Evolutionary conservation across 2,113 vertebrate genomes (phyloP).

Genomic region (Orthonyx spaldingii): DNA sequence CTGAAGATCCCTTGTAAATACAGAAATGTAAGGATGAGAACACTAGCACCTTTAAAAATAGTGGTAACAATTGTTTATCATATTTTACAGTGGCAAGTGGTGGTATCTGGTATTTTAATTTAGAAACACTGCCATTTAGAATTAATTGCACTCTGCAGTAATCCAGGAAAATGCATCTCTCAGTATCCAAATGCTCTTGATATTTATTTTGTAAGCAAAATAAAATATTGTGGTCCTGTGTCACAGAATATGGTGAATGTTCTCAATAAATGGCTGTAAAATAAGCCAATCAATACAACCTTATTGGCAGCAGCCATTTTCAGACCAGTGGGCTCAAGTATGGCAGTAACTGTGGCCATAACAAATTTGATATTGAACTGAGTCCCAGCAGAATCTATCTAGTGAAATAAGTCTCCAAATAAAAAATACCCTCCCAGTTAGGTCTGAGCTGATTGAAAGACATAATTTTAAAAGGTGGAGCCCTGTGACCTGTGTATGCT

Average conservation of each 20-base stretch:
- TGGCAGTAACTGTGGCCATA: neutral
- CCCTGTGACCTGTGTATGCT: neutral
- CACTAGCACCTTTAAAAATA: neutral
- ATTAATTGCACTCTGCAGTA: neutral
- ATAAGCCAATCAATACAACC: neutral
- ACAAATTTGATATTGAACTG: neutral
- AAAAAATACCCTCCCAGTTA: neutral
- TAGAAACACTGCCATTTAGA: neutral
- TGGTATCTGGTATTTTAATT: neutral
- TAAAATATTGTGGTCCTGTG: neutral
- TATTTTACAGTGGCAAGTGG: neutral
- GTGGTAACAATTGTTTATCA: neutral
- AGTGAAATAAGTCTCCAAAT: neutral
- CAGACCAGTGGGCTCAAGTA: neutral
- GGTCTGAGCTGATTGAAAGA: neutral
- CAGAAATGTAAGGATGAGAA: neutral
- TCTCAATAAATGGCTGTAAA: neutral
- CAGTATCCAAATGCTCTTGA: neutral
- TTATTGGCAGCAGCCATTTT: neutral
- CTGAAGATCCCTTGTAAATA: neutral
- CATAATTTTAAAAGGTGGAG: neutral
- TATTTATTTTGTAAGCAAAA: neutral
- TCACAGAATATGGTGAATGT: neutral
- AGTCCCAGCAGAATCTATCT: neutral
- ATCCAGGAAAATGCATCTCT: neutral